Conservation (phyloP, 2,888 invertebrate species). For the Lypha dubia region DNA sequence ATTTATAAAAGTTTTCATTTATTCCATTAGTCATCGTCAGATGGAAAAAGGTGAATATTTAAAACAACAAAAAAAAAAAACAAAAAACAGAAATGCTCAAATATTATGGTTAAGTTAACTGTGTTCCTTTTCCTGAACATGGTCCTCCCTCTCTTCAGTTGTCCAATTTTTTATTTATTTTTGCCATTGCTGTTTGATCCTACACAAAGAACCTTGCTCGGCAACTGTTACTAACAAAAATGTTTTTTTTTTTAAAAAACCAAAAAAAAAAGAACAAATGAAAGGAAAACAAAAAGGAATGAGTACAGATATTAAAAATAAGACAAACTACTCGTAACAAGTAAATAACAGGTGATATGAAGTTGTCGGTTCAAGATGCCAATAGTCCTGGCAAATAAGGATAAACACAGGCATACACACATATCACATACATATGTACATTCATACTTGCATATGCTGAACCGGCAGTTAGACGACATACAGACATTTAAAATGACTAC, state of each 20-base stretch:
- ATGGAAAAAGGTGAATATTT: background rate
- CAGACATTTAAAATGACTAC: constrained; percentile 39
- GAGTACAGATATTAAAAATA: constrained; percentile 38
- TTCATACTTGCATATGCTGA: background rate
- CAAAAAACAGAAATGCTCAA: no score
- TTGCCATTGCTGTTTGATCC: constrained; percentile 28
- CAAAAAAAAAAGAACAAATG: constrained; percentile 17
- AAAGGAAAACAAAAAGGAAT: background rate
- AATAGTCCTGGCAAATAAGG: constrained; percentile 58
- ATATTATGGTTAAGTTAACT: constrained; percentile 41
- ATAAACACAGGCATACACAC: constrained; percentile 30
- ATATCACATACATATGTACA: background rate
- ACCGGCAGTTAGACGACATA: background rate
- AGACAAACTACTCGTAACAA: constrained; percentile 50
- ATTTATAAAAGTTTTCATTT: constrained; percentile 15
- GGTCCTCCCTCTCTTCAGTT: background rate
- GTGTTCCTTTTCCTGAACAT: constrained; percentile 34
- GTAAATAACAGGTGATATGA: constrained; percentile 68
- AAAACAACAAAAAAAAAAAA: constrained; percentile 30
- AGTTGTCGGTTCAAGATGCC: constrained; percentile 62
- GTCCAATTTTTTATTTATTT: background rate
- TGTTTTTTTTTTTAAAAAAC: no score
- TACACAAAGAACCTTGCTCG: constrained; percentile 28
- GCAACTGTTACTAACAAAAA: constrained; percentile 33
- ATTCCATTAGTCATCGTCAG: constrained; percentile 13